Evolutionary conservation across 1,140 invertebrate genomes (phyloP), one percentile per base, ranked within the genome.

Genomic region (Drosophila pseudoananassae): DNA sequence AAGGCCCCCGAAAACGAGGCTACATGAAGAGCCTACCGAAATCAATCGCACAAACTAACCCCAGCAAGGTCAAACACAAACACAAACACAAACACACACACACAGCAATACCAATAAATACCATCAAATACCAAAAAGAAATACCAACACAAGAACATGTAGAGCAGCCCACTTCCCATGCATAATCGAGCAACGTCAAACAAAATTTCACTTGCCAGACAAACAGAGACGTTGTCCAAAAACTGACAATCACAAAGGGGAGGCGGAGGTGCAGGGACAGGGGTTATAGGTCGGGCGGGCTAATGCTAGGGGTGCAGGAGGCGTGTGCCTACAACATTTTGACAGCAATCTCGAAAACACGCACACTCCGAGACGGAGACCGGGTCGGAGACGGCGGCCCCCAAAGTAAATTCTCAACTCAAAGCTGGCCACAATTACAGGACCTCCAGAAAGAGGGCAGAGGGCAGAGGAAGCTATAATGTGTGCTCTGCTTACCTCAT

Each of bases 11-110:
- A 20, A 20, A 68, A 57, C 55, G 56, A 52, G 5, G 27, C 8
- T 29, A 7, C 6, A 10, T 33, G 31, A 10, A n/a, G 33, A 36
- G 33, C 1, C 33, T n/a, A 14, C 63, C 45, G 23, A 66, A 77
- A 81, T 82, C 76, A 81, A 81, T 81, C 59, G 78, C 71, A 82
- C 72, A 63, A 63, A 64, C 45, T 77, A 66, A 58, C 60, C 57
- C 49, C 25, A 43, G 36, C 43, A 76, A 76, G 78, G 58, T 47
- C 65, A 43, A 45, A 63, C 45, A 64, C 23, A 59, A 9, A 31
- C 8, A 31, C n/a, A 20, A 2, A 20, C 20, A 20, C 3, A 20
- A 36, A n/a, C n/a, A 20, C 20, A 20, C 20, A 20, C 3, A 20
- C 45, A n/a, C 6, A 4, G 38, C 1, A 9, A 33, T 33, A 10